Evolutionary conservation across 64 coral and sea anemone species (phyloP), one percentile per base, ranked within the genome.

Genomic region (Porites australiensis): DNA sequence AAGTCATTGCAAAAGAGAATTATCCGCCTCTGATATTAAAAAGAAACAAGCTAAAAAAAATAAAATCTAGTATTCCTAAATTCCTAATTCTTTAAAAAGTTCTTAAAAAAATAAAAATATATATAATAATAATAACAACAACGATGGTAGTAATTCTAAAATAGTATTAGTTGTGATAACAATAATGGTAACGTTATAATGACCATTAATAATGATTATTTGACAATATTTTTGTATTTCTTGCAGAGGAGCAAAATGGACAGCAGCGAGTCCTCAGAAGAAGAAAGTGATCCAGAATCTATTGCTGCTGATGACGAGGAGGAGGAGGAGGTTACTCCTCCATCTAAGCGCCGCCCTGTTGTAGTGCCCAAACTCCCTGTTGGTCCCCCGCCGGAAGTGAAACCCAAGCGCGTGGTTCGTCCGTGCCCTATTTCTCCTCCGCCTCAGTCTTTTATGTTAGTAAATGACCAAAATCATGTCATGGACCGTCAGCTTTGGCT

Each of bases 401-500:
- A 62, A 12, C 90, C 98, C 0, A 99, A 93, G 46, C 91, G 91
- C 44, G 66, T 99, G 6, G 84, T 99, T 75, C 82, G 98, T 14
- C 98, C 98, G 45, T 87, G 95, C 19, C 98, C 94, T 57, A 74
- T 93, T 65, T 74, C 90, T 60, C 69, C 98, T 14, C 88, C 98
- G 45, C 64, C 91, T 9, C 88, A 99, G 65, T 82, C 89, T 50
- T 79, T 99, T 21, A 3, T 64, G 37, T 13, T 94, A 13, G 91
- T 89, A 67, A 89, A 88, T 59, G 92, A 73, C 16, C 78, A 74
- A 55, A 87, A 87, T 69, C 98, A 99, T 72, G 73, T 92, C 8
- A 74, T 99, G 54, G 83, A 89, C 16, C 86, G 86, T 59, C 74
- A 88, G 54, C 62, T 82, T 8, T 99, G 98, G 98, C 65, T 99